Percentiles rank a stretch among this genome's conserved stretches.
Conservation (phyloP, 2,113 vertebrate genomes). For the Platichthys flesus region DNA sequence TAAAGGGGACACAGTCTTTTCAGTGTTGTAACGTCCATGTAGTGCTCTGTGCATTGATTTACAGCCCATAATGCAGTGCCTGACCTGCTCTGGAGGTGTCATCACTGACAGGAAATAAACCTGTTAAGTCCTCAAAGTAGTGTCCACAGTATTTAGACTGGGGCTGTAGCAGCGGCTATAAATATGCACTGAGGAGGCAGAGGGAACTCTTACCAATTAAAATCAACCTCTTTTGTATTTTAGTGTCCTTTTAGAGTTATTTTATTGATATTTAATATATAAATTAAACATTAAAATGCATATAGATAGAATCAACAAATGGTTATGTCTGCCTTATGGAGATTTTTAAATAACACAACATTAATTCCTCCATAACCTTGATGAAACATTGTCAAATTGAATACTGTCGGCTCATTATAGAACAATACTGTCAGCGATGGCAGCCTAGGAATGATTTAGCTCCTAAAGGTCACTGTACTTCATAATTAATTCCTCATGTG, state of each 20-base stretch:
- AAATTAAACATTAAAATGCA: no score
- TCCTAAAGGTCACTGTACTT: no score
- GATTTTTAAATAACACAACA: no score
- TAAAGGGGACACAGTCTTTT: background rate
- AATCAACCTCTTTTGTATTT: background rate
- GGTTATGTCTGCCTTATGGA: no score
- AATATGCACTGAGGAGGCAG: slow-evolving; percentile 21
- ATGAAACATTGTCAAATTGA: no score
- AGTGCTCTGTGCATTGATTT: slow-evolving; percentile 2
- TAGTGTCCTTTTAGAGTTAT: background rate
- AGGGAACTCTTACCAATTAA: background rate
- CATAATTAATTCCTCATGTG: background rate
- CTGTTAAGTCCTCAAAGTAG: slow-evolving; percentile 30
- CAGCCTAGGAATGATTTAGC: no score
- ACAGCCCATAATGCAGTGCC: background rate
- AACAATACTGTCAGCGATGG: background rate
- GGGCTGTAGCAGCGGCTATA: slow-evolving; percentile 32
- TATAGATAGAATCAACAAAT: no score
- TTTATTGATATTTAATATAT: background rate
- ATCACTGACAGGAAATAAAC: slow-evolving; percentile 20
- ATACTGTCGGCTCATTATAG: background rate
- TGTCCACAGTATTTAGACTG: slow-evolving; percentile 23
- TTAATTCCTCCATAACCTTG: no score
- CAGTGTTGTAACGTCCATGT: background rate
- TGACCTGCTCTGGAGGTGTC: slow-evolving; percentile 3